phyloP scores from a whole-genome alignment of 37 sponge, comb jelly and placozoan species.

The Lycopodina hypogea region DNA sequence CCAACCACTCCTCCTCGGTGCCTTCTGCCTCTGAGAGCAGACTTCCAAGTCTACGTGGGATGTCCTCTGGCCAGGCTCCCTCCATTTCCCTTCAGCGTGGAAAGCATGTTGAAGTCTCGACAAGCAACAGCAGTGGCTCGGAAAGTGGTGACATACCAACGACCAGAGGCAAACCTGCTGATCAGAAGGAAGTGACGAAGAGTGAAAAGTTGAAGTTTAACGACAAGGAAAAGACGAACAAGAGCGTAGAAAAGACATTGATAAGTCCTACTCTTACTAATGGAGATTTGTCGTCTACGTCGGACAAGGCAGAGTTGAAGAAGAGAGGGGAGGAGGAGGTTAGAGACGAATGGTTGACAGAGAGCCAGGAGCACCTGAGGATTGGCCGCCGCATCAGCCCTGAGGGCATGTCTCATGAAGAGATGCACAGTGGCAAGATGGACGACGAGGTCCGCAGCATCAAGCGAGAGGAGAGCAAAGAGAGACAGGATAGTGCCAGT shows the following conservation, averaged over 20 bases:
- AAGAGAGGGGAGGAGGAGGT: background rate
- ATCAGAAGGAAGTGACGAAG: background rate
- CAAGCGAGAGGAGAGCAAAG: slow-evolving; percentile 1
- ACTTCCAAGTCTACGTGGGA: background rate
- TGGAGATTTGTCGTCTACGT: background rate
- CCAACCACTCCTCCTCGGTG: too few relatives aligned
- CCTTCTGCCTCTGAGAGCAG: background rate
- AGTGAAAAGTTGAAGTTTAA: background rate
- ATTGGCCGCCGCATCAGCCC: slow-evolving; percentile 47
- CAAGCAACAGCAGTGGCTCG: slow-evolving; percentile 36
- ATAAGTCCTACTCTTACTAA: too few relatives aligned
- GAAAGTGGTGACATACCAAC: slow-evolving; percentile 19
- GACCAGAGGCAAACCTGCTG: background rate
- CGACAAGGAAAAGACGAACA: background rate
- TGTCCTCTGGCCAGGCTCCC: background rate
- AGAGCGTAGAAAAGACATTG: background rate
- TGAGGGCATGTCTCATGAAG: slow-evolving; percentile 63
- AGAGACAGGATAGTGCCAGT: background rate
- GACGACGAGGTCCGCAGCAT: background rate
- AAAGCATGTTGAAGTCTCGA: background rate
- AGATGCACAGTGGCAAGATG: slow-evolving; percentile 1
- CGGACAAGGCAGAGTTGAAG: background rate
- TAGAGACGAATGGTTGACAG: background rate
- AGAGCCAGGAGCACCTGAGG: background rate
- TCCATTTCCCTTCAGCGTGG: background rate